Evolutionary conservation across 2,113 vertebrate genomes (phyloP).

Genomic region (Tyto alba): DNA sequence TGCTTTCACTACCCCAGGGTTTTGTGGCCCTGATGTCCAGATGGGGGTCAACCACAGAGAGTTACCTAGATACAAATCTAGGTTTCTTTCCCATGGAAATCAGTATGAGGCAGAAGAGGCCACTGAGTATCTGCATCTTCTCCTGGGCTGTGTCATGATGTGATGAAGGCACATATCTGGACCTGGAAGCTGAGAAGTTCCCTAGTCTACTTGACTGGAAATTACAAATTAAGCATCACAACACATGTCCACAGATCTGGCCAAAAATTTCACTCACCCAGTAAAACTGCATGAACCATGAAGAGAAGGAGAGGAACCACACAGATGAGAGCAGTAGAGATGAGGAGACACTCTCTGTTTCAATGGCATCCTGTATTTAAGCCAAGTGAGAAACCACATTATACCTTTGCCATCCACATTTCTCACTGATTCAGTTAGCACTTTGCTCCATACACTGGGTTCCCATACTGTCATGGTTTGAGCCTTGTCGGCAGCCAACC

Average conservation of each 20-base stretch:
- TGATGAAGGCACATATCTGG: not conserved
- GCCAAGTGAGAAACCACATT: not conserved
- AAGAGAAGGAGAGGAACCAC: not conserved
- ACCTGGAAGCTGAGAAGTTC: not conserved
- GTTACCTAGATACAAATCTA: too few relatives aligned
- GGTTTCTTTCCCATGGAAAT: not conserved
- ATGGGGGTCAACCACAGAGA: too few relatives aligned
- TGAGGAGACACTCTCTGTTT: not conserved
- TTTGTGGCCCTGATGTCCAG: not conserved
- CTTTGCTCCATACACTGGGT: not conserved
- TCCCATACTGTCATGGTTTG: too few relatives aligned
- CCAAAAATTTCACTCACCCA: not conserved
- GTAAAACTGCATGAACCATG: not conserved
- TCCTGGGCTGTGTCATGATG: not conserved
- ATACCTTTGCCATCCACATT: not conserved
- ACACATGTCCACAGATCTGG: not conserved
- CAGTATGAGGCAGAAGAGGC: not conserved
- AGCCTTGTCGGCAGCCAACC: too few relatives aligned
- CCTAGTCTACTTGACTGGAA: not conserved
- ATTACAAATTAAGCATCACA: not conserved
- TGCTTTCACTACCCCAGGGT: not conserved
- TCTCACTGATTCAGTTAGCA: not conserved
- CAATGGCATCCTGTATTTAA: not conserved
- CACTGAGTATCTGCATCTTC: not conserved
- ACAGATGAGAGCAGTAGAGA: not conserved